Conservation (phyloP, 1,140 invertebrate species). For the Ylistrum balloti region DNA sequence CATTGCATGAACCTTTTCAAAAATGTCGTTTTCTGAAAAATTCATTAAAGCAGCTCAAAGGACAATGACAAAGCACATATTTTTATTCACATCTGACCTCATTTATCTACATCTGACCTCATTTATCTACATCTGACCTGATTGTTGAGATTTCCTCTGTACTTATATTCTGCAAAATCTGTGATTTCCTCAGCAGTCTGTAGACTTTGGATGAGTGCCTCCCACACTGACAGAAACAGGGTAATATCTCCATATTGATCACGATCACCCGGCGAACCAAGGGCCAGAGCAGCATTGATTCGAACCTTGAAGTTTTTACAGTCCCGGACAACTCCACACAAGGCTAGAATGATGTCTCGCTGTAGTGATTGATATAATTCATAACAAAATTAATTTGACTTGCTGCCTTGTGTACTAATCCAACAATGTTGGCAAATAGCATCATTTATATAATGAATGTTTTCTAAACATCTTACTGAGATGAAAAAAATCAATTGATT, state of each 20-base stretch:
- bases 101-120: no score
- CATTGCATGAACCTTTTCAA: no score
- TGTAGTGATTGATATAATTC: conserved; percentile 68
- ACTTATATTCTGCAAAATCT: conserved; percentile 91
- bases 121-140: conserved; percentile 84
- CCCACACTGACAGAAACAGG: conserved; percentile 87
- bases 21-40: neutral
- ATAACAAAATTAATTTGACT: no score
- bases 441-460: no score
- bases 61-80: neutral
- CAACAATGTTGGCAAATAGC: no score
- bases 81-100: no score
- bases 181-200: conserved; percentile 87
- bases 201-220: conserved; percentile 87
- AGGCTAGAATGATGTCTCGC: conserved; percentile 83
- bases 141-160: conserved; percentile 89
- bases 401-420: no score
- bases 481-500: no score
- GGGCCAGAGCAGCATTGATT: conserved; percentile 90
- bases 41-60: neutral
- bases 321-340: conserved; percentile 84
- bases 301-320: conserved; percentile 89
- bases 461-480: no score
- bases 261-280: conserved; percentile 86
- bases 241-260: conserved; percentile 84